A percentile compares a stretch with the other conserved stretches of the same genome.
Conservation (phyloP, 2,797 vertebrate genomes). For the Macroramphosus scolopax region DNA sequence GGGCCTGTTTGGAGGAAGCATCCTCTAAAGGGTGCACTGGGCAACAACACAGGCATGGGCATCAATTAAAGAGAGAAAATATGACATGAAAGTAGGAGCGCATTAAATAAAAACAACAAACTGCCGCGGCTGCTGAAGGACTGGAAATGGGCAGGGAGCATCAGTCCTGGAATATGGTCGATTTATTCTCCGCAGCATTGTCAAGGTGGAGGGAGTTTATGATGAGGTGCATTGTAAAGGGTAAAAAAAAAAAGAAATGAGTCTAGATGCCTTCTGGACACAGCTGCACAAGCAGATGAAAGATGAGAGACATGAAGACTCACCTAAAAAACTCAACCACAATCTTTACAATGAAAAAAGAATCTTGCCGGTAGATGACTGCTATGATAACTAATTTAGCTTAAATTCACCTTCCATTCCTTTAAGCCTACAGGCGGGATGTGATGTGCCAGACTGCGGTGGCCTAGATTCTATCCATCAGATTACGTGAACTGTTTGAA, state of each 20-base stretch:
- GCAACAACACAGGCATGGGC: constrained; percentile 71
- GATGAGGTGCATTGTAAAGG: constrained; percentile 81
- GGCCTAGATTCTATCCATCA: constrained; percentile 67
- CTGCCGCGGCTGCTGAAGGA: constrained; percentile 63
- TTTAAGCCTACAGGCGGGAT: constrained; percentile 63
- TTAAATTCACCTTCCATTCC: constrained; percentile 73
- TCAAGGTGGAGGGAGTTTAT: constrained; percentile 63
- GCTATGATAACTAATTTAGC: constrained; percentile 77
- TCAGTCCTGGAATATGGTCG: constrained; percentile 68
- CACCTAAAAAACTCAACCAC: constrained; percentile 50
- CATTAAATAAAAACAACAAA: constrained; percentile 81
- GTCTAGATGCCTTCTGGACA: constrained; percentile 79
- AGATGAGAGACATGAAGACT: constrained; percentile 67
- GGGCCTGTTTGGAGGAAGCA: constrained; percentile 81
- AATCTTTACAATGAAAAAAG: constrained; percentile 61
- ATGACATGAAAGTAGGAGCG: constrained; percentile 76
- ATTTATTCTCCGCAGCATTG: constrained; percentile 73
- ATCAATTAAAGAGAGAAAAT: constrained; percentile 83
- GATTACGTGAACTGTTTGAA: constrained; percentile 36
- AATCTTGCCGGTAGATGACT: constrained; percentile 57
- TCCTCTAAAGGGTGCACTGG: constrained; percentile 75
- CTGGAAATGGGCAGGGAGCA: constrained; percentile 64
- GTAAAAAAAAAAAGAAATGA: constrained; percentile 80
- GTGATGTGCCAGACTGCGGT: constrained; percentile 48
- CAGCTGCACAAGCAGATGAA: constrained; percentile 68